These are phyloP conservation scores for Pavo muticus DNA, from an alignment of 2,113 vertebrate genomes.

Conservation along the genomic window DNA sequence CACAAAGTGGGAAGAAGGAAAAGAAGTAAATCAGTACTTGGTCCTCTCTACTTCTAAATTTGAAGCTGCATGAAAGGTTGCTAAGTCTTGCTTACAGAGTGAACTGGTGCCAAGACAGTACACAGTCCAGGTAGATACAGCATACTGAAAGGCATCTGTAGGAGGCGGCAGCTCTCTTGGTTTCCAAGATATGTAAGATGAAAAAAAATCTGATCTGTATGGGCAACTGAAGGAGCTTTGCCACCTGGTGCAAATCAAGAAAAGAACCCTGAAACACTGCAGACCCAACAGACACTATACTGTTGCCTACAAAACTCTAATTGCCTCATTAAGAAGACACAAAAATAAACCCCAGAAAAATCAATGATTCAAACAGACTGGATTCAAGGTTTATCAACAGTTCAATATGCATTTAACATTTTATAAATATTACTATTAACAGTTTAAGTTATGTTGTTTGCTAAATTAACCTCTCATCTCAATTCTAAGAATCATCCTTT, in stretches of 20 bases:
- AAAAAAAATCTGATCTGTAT: conserved; percentile 68
- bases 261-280: conserved; percentile 68
- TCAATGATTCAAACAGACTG: not conserved
- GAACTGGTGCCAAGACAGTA: conserved; percentile 70
- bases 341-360: not conserved
- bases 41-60: conserved; percentile 44
- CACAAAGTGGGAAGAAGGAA: not conserved
- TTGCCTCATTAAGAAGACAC: not conserved
- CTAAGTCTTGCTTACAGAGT: conserved; percentile 65
- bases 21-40: not conserved
- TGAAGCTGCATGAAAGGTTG: conserved; percentile 56
- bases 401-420: not conserved
- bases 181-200: conserved; percentile 65
- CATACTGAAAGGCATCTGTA: conserved; percentile 66
- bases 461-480: not conserved
- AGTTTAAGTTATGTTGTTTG: not conserved
- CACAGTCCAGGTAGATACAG: conserved; percentile 62
- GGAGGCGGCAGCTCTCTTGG: conserved; percentile 61
- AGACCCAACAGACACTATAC: conserved; percentile 29
- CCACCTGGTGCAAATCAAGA: conserved; percentile 70
- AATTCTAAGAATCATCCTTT: not conserved
- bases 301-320: conserved; percentile 26
- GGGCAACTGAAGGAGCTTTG: conserved; percentile 67
- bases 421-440: not conserved
- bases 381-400: not conserved